phyloP scores from a whole-genome alignment of 2,797 vertebrate genomes.

The Bucorvus abyssinicus region DNA sequence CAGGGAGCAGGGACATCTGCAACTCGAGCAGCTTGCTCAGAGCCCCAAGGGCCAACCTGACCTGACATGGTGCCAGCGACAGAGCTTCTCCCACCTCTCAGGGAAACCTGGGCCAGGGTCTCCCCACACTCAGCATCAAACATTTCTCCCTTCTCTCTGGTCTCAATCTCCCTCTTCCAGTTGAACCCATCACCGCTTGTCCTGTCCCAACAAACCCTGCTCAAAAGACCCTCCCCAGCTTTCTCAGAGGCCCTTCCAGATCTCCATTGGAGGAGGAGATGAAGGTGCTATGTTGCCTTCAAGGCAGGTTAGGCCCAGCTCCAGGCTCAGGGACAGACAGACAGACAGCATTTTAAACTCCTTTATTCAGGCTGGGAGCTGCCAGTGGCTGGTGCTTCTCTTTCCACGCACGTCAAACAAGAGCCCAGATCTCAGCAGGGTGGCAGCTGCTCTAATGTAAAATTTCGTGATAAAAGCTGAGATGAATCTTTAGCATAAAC shows the following conservation, averaged over 20 bases:
- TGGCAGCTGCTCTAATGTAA: not conserved
- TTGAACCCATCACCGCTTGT: not conserved
- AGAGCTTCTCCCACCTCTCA: not conserved
- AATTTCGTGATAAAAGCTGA: not conserved
- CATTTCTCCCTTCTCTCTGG: not conserved
- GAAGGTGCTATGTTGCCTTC: not conserved
- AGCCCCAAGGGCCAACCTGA: not conserved
- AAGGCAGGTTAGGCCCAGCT: not conserved
- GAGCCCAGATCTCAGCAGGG: not conserved
- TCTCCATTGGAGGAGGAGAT: not conserved
- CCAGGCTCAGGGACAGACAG: not conserved
- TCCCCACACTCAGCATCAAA: not conserved
- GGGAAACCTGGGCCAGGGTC: not conserved
- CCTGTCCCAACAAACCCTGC: not conserved
- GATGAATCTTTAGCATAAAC: not conserved
- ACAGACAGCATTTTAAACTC: not conserved
- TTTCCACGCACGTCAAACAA: accelerated
- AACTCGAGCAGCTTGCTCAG: not conserved
- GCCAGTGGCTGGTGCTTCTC: not conserved
- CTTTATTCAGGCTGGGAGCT: not conserved
- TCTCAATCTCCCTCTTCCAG: not conserved
- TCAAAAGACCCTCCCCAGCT: not conserved
- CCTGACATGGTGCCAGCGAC: not conserved
- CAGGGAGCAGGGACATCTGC: not conserved
- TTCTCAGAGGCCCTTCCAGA: not conserved